These are phyloP conservation scores for Xestia xanthographa DNA, from an alignment of 2,888 invertebrate species.

Conservation along the genomic window DNA sequence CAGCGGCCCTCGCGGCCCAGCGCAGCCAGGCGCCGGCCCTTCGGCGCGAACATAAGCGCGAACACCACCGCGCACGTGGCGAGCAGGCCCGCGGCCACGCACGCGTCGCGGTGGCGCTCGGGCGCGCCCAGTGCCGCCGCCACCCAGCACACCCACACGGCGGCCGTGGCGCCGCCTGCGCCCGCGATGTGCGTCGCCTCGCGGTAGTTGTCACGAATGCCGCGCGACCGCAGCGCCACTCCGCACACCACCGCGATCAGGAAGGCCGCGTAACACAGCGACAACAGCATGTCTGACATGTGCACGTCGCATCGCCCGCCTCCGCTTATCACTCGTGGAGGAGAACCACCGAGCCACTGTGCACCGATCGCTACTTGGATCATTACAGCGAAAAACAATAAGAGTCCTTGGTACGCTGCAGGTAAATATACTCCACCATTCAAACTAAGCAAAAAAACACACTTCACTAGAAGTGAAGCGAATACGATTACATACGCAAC, in stretches of 20 bases:
- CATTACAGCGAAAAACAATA: slow-evolving; percentile 97
- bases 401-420: slow-evolving; percentile 97
- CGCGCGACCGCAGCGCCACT: slow-evolving; percentile 95
- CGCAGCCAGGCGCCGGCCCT: slow-evolving; percentile 97
- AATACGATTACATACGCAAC: slow-evolving; percentile 96
- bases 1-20: slow-evolving; percentile 97
- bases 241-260: slow-evolving; percentile 96
- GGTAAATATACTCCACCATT: slow-evolving; percentile 98
- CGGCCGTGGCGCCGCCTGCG: slow-evolving; percentile 96
- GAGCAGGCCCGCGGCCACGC: slow-evolving; percentile 97
- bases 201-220: slow-evolving; percentile 97
- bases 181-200: slow-evolving; percentile 98
- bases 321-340: slow-evolving; percentile 89
- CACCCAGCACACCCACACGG: slow-evolving; percentile 96
- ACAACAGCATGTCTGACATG: slow-evolving; percentile 93
- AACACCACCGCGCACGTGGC: slow-evolving; percentile 96
- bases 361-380: slow-evolving; percentile 96
- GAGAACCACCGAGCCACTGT: slow-evolving; percentile 95
- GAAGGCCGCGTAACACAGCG: slow-evolving; percentile 95
- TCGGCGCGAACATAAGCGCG: slow-evolving; percentile 98
- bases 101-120: slow-evolving; percentile 95
- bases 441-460: slow-evolving; percentile 97
- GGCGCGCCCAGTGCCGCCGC: slow-evolving; percentile 95
- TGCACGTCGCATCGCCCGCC: slow-evolving; percentile 91
- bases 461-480: slow-evolving; percentile 97